Base-by-base conservation (phyloP, 92 coral and sea anemone genomes). In the Epizoanthus illoricatus region DNA sequence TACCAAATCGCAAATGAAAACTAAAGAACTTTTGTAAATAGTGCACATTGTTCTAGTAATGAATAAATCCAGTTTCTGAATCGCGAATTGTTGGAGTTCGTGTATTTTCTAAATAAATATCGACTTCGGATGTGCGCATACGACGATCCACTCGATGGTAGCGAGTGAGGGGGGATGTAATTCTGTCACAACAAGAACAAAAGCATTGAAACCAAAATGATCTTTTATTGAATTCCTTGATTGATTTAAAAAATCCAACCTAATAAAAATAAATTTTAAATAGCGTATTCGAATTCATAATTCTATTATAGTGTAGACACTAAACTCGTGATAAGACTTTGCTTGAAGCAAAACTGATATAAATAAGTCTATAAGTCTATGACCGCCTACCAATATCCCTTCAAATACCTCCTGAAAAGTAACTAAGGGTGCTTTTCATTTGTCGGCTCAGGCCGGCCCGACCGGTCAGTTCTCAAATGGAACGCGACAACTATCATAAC, bases 251-350 rank as follows among this genome's bases (percentile, higher is more conserved):
- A 75, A 75, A 75, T 40, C 69, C 69, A 75, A 59, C 57, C 69
- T 39, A 68, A 33, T 52, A 75, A 71, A 75, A 75, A 75, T 75
- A 75, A 75, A 75, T 58, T 59, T 52, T 60, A 39, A 75, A 57
- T 60, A 59, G 61, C 54, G 62, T 39, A 15, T 68, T 68, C 0
- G 73, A 68, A 68, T 39, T 68, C 73, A 68, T 4, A 39, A 68
- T 16, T 68, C 52, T 39, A n/a, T 68, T 39, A 40, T 43, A 68
- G 70, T 28, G 73, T 33, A 18, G 7, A 68, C 33, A 68, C 18
- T 39, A 17, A 28, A 28, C 36, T 1, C 36, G 36, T 2, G 36
- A 28, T 28, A 28, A 13, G 42, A 43, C 49, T 65, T 12, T 33
- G 28, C 20, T 23, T 23, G 10, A 8, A 49, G 49, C 42, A 67